Percentiles rank a stretch among this genome's conserved stretches.
These are phyloP conservation scores for Chrysolina oricalcia DNA, from an alignment of 2,888 invertebrate genomes.

Conservation along the genomic window DNA sequence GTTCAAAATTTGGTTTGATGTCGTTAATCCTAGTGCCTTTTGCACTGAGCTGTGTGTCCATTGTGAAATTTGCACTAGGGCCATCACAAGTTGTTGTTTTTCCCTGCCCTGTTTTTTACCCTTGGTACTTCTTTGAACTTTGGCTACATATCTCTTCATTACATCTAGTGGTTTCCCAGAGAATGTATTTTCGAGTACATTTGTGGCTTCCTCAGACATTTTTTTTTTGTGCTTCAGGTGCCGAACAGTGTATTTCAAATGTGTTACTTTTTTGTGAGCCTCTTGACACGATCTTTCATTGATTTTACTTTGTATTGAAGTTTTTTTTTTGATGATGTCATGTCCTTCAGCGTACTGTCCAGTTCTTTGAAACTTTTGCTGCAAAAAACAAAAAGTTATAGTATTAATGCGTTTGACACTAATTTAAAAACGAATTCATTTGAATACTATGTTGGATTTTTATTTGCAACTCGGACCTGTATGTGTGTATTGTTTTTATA, in stretches of 20 bases:
- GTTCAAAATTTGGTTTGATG: conserved; percentile 35
- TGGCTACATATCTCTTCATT: background rate
- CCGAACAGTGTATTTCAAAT: background rate
- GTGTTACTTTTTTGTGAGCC: background rate
- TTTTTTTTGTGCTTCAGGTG: background rate
- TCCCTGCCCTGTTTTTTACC: background rate
- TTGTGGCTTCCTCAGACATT: background rate
- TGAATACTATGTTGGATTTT: no score
- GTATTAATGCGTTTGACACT: no score
- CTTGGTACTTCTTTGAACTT: background rate
- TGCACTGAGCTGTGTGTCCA: conserved; percentile 39
- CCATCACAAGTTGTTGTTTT: conserved; percentile 47
- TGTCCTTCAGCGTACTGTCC: background rate
- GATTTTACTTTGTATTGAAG: background rate
- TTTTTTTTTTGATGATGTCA: background rate
- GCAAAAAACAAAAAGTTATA: background rate
- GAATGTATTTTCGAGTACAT: background rate
- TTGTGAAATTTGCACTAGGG: conserved; percentile 43
- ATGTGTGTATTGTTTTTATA: no score
- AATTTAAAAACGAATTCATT: no score
- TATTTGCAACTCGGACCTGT: no score
- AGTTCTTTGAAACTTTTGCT: background rate
- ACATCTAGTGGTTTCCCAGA: background rate
- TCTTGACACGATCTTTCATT: background rate
- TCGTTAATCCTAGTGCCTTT: conserved; percentile 21